Percentiles rank a stretch among this genome's conserved stretches.
Conservation (phyloP, 2,113 vertebrate genomes). For the Saguinus imperator region DNA sequence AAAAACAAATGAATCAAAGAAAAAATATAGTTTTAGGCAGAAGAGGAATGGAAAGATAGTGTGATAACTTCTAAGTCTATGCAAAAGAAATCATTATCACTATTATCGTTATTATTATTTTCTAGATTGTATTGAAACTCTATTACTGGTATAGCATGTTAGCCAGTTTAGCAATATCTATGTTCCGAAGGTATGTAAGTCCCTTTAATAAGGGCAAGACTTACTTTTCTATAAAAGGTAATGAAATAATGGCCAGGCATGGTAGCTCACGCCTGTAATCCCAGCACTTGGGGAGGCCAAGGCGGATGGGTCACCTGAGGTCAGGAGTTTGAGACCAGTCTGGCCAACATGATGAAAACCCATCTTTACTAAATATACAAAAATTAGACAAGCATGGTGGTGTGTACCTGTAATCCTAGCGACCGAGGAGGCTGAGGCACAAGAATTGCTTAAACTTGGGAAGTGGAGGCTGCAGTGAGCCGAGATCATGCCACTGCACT, state of each 20-base stretch:
- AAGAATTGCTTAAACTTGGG: no score
- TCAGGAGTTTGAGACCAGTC: no score
- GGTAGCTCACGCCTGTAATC: no score
- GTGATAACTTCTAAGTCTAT: background rate
- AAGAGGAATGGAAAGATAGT: background rate
- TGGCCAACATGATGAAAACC: no score
- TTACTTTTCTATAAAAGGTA: conserved; percentile 10
- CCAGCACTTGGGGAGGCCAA: no score
- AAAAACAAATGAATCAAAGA: conserved; percentile 15
- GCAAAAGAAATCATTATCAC: background rate
- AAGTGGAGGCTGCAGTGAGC: no score
- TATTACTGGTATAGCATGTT: background rate
- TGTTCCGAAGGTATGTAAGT: background rate
- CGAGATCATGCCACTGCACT: no score
- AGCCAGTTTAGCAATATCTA: background rate
- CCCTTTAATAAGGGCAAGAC: background rate
- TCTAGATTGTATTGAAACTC: background rate
- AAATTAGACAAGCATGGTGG: no score
- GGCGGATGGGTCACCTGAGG: no score
- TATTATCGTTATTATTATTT: background rate
- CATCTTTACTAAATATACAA: no score
- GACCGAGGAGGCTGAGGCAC: no score
- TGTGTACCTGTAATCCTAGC: no score
- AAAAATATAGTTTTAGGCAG: background rate
- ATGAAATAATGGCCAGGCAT: background rate